Base-by-base conservation (phyloP, 2,797 vertebrate species). In the Nannoperca australis region DNA sequence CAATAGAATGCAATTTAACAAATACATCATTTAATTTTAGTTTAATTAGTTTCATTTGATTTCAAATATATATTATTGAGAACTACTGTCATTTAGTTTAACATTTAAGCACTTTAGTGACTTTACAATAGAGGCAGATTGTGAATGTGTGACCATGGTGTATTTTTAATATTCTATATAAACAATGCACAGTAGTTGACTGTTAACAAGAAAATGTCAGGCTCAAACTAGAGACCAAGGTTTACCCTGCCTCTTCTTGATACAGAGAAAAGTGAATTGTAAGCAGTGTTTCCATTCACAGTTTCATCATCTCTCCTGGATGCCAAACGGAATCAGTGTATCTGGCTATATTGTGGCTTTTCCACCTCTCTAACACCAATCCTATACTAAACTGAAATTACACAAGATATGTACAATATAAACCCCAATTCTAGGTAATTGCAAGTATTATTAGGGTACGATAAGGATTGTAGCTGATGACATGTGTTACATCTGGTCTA, bases 341-440 rank as follows among this genome's bases (percentile, higher is more conserved):
- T 58, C 49, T 49, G 42, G 11, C 36, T 36, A 50, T 13, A 7
- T 30, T 73, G 42, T 40, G 8, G 7, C 30, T 42, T 49, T 68
- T 76, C 30, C 32, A 74, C 66, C 47, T 77, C 58, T 54, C 4
- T 42, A 24, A 59, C 62, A 60, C 61, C 60, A 0, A 4, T 30
- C 22, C 38, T n/a, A 30, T 58, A 69, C 59, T 68, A 4, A 47
- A 74, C 73, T 72, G 13, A 34, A 82, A 84, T 76, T 36, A 67
- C 32, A 68, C 20, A 56, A 72, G 74, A 73, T 64, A 49, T 44
- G 66, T 53, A 24, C 74, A 7, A 61, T 78, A 76, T 62, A 63
- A 73, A 61, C 32, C 30, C 34, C 22, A 54, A 61, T 62, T 32
- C 38, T 22, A 24, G 30, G n/a, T 79, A 76, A 79, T 74, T 74